Evolutionary conservation across 2,797 vertebrate genomes (phyloP).

Genomic region (Schizopygopsis malacanthus): DNA sequence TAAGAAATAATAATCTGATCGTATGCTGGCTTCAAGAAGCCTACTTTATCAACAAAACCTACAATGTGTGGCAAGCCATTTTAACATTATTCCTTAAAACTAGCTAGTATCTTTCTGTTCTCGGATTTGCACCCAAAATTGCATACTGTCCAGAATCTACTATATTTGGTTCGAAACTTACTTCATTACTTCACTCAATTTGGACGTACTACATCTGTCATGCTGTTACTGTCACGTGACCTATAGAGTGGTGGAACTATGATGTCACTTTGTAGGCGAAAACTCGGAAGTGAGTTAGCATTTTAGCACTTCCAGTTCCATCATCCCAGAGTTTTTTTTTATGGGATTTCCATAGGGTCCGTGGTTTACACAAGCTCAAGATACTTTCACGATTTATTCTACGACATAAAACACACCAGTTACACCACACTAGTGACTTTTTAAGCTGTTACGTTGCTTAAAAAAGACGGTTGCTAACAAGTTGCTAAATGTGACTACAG

Average conservation of each 20-base stretch:
- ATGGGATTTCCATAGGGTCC: too few relatives aligned
- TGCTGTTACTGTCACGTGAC: neutral
- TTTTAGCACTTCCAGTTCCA: too few relatives aligned
- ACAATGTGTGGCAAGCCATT: constrained; percentile 24
- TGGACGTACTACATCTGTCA: neutral
- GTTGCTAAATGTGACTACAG: too few relatives aligned
- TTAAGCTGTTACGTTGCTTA: too few relatives aligned
- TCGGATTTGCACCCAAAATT: neutral
- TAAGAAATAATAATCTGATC: constrained; percentile 70
- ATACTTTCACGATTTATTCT: too few relatives aligned
- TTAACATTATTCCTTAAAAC: constrained; percentile 30
- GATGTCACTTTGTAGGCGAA: too few relatives aligned
- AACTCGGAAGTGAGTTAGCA: too few relatives aligned
- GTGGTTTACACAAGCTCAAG: too few relatives aligned
- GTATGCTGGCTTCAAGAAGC: constrained; percentile 60
- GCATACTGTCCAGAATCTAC: neutral
- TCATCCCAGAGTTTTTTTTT: too few relatives aligned
- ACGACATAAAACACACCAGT: too few relatives aligned
- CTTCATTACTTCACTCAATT: neutral
- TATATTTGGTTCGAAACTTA: neutral
- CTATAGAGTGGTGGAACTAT: neutral
- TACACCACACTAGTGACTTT: too few relatives aligned
- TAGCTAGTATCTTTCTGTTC: neutral
- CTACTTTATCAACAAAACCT: constrained; percentile 58
- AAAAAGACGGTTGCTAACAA: too few relatives aligned